phyloP scores from a whole-genome alignment of 2,797 vertebrate genomes.

The Falco columbarius region DNA sequence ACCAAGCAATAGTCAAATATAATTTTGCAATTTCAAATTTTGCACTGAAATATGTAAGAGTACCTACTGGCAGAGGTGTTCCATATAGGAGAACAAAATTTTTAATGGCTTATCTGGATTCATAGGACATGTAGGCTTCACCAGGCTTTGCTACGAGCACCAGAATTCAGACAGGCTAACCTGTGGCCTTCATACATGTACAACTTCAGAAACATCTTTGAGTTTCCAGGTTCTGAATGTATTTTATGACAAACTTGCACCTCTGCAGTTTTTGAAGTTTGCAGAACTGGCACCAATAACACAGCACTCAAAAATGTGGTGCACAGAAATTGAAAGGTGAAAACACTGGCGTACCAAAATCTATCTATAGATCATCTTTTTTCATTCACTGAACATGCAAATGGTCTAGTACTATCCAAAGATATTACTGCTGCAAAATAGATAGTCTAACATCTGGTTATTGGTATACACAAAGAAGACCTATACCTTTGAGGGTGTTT shows the following conservation, averaged over 20 bases:
- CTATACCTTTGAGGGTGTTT: background rate
- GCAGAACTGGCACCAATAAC: slow-evolving; percentile 27
- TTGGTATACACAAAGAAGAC: slow-evolving; percentile 6
- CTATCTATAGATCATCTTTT: slow-evolving; percentile 13
- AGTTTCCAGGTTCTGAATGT: background rate
- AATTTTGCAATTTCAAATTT: background rate
- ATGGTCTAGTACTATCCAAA: slow-evolving; percentile 30
- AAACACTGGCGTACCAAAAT: slow-evolving; percentile 39
- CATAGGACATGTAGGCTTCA: background rate
- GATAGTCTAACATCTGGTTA: slow-evolving; percentile 43
- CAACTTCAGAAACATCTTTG: background rate
- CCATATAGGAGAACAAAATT: background rate
- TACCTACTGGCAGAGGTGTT: background rate
- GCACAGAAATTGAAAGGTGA: slow-evolving; percentile 40
- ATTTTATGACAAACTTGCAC: background rate
- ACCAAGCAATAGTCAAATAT: background rate
- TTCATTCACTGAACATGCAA: slow-evolving; percentile 42
- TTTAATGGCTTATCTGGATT: background rate
- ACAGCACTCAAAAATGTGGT: slow-evolving; percentile 36
- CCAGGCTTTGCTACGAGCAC: background rate
- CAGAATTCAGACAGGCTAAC: background rate
- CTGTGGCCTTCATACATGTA: background rate
- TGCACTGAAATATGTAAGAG: background rate
- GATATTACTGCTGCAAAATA: slow-evolving; percentile 29
- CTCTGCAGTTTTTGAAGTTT: slow-evolving; percentile 35